Conservation (phyloP, 2,888 invertebrate species). For the Metallyticus violacea region DNA sequence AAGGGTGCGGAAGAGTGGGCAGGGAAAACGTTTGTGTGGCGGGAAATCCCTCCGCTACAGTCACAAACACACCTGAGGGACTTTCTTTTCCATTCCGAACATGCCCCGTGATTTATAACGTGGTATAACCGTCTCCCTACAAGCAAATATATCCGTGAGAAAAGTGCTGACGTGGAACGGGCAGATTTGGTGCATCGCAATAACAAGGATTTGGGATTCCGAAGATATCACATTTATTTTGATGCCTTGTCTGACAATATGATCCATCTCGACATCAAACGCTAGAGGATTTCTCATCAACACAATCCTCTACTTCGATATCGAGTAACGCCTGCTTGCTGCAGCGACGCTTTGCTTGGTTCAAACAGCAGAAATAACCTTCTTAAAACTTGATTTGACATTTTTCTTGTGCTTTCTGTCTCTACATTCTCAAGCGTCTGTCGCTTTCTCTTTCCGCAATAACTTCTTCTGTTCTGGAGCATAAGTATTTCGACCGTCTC, state of each 20-base stretch:
- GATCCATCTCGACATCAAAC: not conserved
- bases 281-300: too few species aligned
- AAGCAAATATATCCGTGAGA: not conserved
- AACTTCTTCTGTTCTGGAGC: too few species aligned
- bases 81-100: not conserved
- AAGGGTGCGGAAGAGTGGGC: not conserved
- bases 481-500: too few species aligned
- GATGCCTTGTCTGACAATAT: not conserved
- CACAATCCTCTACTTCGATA: too few species aligned
- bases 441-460: too few species aligned
- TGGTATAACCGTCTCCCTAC: not conserved
- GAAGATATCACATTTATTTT: not conserved
- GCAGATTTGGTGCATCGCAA: not conserved
- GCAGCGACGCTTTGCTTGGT: too few species aligned
- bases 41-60: not conserved
- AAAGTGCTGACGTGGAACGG: not conserved
- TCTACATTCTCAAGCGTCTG: too few species aligned
- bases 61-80: not conserved
- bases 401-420: too few species aligned
- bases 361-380: too few species aligned
- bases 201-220: too few species aligned
- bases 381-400: too few species aligned
- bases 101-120: not conserved
- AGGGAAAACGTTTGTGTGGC: not conserved
- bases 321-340: too few species aligned